Evolutionary conservation across 53 echinoderm and acorn worm species (phyloP).

Genomic region (Actinopyga echinites): DNA sequence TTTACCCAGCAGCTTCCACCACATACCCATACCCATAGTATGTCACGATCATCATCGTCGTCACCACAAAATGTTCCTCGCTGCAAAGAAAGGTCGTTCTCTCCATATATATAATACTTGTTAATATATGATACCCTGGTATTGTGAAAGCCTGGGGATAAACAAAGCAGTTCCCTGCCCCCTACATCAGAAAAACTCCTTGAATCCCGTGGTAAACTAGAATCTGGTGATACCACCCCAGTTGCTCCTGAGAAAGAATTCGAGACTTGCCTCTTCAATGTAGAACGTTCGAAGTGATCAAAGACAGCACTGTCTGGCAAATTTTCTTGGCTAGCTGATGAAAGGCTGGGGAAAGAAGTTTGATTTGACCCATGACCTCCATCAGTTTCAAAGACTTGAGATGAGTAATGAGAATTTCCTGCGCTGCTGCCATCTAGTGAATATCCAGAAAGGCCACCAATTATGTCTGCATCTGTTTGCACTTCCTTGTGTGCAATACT

Average conservation of each 20-base stretch:
- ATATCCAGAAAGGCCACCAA: not conserved
- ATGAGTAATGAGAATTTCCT: not conserved
- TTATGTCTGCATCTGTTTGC: constrained; percentile 12
- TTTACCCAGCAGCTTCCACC: constrained; percentile 87
- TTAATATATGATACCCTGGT: not conserved
- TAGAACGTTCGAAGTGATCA: constrained; percentile 20
- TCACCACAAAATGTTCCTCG: constrained; percentile 7
- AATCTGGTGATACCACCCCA: not conserved
- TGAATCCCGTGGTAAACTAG: not conserved
- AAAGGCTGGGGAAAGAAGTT: not conserved
- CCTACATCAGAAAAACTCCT: constrained; percentile 17
- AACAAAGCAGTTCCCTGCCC: not conserved
- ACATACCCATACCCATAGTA: constrained; percentile 82
- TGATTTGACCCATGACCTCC: not conserved
- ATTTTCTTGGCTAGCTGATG: constrained; percentile 2
- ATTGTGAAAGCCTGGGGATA: not conserved
- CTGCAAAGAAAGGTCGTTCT: not conserved
- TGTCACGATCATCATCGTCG: constrained; percentile 39
- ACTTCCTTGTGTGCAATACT: not conserved
- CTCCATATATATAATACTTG: not conserved
- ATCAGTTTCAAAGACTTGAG: not conserved
- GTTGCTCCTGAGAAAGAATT: not conserved
- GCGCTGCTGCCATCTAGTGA: not conserved
- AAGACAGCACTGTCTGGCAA: constrained; percentile 1
- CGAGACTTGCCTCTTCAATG: not conserved